Evolutionary conservation across 2,797 vertebrate species (phyloP), one percentile per base, ranked within the genome.

Genomic region (Coranthus polyacanthus): DNA sequence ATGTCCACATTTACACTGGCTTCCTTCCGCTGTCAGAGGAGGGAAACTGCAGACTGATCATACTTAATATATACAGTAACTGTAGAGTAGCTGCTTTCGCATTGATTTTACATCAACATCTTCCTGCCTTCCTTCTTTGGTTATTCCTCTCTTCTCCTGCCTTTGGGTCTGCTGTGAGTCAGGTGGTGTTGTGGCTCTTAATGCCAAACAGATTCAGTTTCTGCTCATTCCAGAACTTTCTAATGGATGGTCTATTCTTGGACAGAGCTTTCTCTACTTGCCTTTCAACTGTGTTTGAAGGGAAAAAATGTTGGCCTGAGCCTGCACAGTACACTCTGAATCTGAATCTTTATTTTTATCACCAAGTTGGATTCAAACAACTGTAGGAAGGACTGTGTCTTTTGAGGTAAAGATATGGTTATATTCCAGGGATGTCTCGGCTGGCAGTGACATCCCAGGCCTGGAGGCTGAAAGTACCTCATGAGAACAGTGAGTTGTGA

Each of bases 161-260:
- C 32, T 59, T 6, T 8, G 32, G 26, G 38, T 68, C 53, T 52
- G 68, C 32, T 59, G 4, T 8, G 32, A 20, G 38, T 68, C 53
- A 56, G 68, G 51, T 24, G 47, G 20, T 21, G 42, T n/a, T 50
- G 59, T 22, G 51, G 39, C 47, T 61, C 20, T 0, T 60, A 72
- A 77, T 62, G 60, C 12, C 36, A 55, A 62, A 42, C 66, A 46
- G 44, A 74, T 75, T 47, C n/a, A 41, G 38, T 79, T 51, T 68
- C 51, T 57, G 22, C 18, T 54, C 47, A 15, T 57, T 70, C 66
- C 18, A 17, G 16, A 54, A 10, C 47, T 62, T 69, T 59, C 5
- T 44, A 36, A 32, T 2, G 8, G 49, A n/a, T 9, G 0, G 24
- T 36, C 57, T 77, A 29, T 70, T 67, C 49, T 13, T 17, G 45